Base-by-base conservation (phyloP, 2,888 invertebrate genomes). In the Drosophila recens region DNA sequence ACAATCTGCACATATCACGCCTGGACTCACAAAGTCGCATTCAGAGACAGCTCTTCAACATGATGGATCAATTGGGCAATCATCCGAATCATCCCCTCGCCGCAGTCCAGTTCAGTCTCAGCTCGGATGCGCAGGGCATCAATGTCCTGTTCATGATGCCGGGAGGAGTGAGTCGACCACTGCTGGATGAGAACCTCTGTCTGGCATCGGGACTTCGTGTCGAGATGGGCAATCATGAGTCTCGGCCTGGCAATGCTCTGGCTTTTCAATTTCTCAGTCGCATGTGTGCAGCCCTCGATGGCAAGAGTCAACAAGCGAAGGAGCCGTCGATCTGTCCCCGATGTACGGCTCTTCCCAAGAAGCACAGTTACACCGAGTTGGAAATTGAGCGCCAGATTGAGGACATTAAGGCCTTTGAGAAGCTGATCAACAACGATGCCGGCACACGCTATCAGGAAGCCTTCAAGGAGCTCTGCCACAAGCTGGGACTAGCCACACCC, bases 301-400 rank as follows among this genome's bases (percentile, higher is more conserved):
- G 65, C 5, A 73, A 75, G 20, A 57, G 15, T 5, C 42, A 68
- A 11, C 42, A 65, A 11, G 23, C 52, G 6, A 73, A 68, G 6
- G 42, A 48, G n/a, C 38, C 17, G 0, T 27, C 61, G 1, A 30
- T 65, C 0, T 75, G 80, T 20, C 67, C 83, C 33, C 74, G 74
- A 11, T 80, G 86, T 33, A 51, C 52, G 5, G 38, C 30, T 51
- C 0, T 67, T 10, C 56, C 62, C 33, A 56, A 43, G 11, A 67
- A 70, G 20, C 30, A 13, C n/a, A 70, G 67, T 27, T 71, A 59
- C 48, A 82, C 74, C 11, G 89, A 86, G 45, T 46, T 73, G 36
- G 86, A 86, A 48, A 86, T 89, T 33, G 88, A 85, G 30, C 67
- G 61, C 0, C 88, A 86, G 59, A 86, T 89, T 15, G 76, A 87